Evolutionary conservation across 1,140 invertebrate genomes (phyloP).

Genomic region (Halictus rubicundus): DNA sequence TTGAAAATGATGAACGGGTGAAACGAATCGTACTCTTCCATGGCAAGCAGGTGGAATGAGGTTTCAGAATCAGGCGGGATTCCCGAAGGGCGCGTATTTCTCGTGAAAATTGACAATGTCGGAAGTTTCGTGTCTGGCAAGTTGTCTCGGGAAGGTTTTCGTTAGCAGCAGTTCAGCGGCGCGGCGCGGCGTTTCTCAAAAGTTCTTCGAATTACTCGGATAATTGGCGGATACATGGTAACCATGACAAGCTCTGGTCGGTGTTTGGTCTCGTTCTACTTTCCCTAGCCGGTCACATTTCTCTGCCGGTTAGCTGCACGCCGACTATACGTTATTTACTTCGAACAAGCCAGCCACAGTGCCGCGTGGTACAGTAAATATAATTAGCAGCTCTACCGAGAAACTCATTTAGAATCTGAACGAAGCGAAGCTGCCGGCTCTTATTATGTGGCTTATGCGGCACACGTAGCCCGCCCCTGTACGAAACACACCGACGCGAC

Average conservation of each 20-base stretch:
- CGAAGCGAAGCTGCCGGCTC: conserved; percentile 16
- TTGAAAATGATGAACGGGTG: no score
- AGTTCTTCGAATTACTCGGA: conserved; percentile 20
- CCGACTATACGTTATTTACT: conserved; percentile 43
- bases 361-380: conserved; percentile 42
- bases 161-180: not conserved
- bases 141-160: not conserved
- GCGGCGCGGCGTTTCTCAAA: conserved; percentile 26
- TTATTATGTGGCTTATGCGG: conserved; percentile 40
- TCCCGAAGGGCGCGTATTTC: no score
- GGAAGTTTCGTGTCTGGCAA: not conserved
- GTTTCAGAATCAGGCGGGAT: no score
- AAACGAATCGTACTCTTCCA: no score
- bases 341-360: conserved; percentile 23
- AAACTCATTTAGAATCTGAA: conserved; percentile 51
- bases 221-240: conserved; percentile 18
- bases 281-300: conserved; percentile 41
- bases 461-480: no score
- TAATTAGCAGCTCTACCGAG: conserved; percentile 53
- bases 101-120: no score
- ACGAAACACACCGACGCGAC: not conserved
- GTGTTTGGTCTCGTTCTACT: conserved; percentile 17
- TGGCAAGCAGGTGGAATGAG: no score
- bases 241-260: not conserved
- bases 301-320: conserved; percentile 12